Percentiles rank a stretch among this genome's conserved stretches.
These are phyloP conservation scores for Ochlodes sylvanus DNA, from an alignment of 2,888 invertebrate genomes.

Conservation along the genomic window DNA sequence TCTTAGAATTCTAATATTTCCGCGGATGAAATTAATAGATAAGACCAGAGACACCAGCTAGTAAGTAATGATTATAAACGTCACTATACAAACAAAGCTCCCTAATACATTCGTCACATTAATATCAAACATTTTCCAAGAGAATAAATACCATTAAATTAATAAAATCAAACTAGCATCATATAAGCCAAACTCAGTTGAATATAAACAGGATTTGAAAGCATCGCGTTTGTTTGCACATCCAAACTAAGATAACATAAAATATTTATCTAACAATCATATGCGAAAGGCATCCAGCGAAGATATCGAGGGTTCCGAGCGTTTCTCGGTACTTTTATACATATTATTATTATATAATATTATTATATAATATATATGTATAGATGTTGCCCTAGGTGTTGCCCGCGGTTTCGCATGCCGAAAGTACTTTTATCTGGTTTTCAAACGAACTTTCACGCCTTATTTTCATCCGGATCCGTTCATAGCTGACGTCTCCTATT, in stretches of 20 bases:
- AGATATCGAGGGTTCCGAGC: neutral
- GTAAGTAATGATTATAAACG: too few relatives aligned
- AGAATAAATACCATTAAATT: conserved; percentile 1
- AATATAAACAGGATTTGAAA: conserved; percentile 10
- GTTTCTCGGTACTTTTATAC: neutral
- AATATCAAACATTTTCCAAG: neutral
- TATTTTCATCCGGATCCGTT: too few relatives aligned
- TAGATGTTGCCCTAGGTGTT: too few relatives aligned
- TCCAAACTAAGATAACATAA: conserved; percentile 24
- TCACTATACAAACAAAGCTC: neutral
- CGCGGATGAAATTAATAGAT: too few relatives aligned
- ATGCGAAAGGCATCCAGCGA: conserved; percentile 11
- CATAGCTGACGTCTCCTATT: too few relatives aligned
- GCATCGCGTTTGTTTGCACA: conserved; percentile 8
- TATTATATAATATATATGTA: too few relatives aligned
- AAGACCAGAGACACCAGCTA: too few relatives aligned
- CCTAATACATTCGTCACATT: neutral
- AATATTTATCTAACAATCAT: conserved; percentile 21
- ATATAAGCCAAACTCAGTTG: conserved; percentile 10
- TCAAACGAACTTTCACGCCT: too few relatives aligned
- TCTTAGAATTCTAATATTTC: too few relatives aligned
- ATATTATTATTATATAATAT: too few relatives aligned
- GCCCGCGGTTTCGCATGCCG: too few relatives aligned
- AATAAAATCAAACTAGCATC: neutral
- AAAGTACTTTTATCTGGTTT: too few relatives aligned